A percentile compares a stretch with the other conserved stretches of the same genome.
phyloP scores from a whole-genome alignment of 2,113 vertebrate species.

The Herpailurus yagouaroundi region DNA sequence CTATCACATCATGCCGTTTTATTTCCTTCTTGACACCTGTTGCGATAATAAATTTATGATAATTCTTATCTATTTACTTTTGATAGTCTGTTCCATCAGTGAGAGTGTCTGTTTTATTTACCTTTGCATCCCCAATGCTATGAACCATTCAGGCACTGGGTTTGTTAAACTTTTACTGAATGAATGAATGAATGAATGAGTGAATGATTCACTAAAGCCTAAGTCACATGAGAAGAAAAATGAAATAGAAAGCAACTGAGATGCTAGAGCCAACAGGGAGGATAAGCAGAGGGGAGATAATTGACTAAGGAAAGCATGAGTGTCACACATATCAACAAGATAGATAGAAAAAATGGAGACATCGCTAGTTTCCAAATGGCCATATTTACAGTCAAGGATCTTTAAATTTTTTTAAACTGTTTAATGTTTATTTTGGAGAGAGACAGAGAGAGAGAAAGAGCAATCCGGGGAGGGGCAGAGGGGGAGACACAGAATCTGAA shows the following conservation, averaged over 20 bases:
- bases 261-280: neutral
- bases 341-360: neutral
- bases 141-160: neutral
- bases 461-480: no score
- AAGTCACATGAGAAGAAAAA: neutral
- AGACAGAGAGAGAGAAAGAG: no score
- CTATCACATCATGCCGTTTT: neutral
- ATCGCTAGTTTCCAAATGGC: no score
- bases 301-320: neutral
- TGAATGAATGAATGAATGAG: neutral
- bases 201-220: neutral
- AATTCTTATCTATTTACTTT: neutral
- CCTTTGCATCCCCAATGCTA: neutral
- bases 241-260: neutral
- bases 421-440: no score
- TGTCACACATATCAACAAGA: neutral
- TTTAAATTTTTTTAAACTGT: neutral
- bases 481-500: no score
- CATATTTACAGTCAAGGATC: neutral
- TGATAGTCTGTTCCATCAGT: neutral
- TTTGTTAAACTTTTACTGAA: neutral
- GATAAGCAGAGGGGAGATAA: neutral
- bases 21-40: neutral
- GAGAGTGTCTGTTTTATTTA: neutral
- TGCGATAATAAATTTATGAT: neutral